These are phyloP conservation scores for Akabosia matsudoensis DNA, from an alignment of 1,140 invertebrate genomes.

Conservation along the genomic window DNA sequence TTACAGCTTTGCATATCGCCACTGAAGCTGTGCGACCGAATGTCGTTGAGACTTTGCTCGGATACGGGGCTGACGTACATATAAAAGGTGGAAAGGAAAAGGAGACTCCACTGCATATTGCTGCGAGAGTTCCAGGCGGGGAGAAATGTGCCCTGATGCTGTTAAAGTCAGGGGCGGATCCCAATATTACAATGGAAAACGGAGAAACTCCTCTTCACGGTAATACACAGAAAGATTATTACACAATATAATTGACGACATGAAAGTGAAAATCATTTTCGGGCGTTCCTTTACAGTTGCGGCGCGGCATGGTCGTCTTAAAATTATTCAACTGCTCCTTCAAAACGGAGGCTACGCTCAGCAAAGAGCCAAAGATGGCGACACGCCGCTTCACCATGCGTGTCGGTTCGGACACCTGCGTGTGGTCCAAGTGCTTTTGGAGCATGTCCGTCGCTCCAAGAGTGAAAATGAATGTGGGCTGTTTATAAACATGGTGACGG, in stretches of 20 bases:
- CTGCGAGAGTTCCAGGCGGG: slow-evolving; percentile 84
- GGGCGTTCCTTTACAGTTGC: slow-evolving; percentile 54
- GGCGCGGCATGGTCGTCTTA: slow-evolving; percentile 79
- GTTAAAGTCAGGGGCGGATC: slow-evolving; percentile 92
- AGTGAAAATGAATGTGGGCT: slow-evolving; percentile 66
- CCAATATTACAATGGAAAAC: slow-evolving; percentile 86
- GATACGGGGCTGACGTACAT: slow-evolving; percentile 94
- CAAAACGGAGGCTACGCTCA: neutral
- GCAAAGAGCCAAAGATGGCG: slow-evolving; percentile 61
- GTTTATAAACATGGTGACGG: slow-evolving; percentile 77
- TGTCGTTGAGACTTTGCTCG: slow-evolving; percentile 94
- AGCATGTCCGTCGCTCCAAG: slow-evolving; percentile 74
- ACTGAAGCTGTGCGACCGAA: slow-evolving; percentile 92
- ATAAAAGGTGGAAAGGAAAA: slow-evolving; percentile 80
- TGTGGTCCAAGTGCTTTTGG: slow-evolving; percentile 77
- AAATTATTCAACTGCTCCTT: slow-evolving; percentile 76
- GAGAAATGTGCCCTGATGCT: slow-evolving; percentile 96
- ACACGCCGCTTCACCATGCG: slow-evolving; percentile 89
- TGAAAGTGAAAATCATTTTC: neutral
- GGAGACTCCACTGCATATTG: slow-evolving; percentile 91
- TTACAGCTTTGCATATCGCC: slow-evolving; percentile 97
- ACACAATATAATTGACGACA: neutral
- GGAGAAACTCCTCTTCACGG: slow-evolving; percentile 89
- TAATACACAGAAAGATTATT: neutral
- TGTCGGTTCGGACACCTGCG: slow-evolving; percentile 69